A percentile compares a stretch with the other conserved stretches of the same genome.
Conservation (phyloP, 2,888 invertebrate species). For the Seira musarum region DNA sequence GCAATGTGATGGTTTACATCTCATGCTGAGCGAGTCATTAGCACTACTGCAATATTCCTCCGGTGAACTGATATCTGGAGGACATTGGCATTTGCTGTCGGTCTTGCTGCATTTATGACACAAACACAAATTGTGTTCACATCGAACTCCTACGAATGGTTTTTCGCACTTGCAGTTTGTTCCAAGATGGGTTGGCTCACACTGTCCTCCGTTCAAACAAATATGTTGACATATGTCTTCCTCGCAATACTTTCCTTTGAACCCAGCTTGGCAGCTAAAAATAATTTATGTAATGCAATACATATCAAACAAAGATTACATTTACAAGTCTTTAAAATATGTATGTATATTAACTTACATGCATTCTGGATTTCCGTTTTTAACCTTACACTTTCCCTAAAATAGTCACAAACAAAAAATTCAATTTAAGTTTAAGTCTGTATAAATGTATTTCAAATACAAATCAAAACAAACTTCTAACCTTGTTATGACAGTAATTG, state of each 20-base stretch:
- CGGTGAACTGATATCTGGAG: constrained; percentile 46
- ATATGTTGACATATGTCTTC: constrained; percentile 76
- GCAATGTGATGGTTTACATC: constrained; percentile 73
- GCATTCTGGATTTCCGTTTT: constrained; percentile 72
- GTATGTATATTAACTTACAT: no score
- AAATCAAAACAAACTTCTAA: constrained; percentile 57
- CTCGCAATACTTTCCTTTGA: constrained; percentile 78
- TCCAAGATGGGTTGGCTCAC: constrained; percentile 20
- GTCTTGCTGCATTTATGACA: constrained; percentile 67
- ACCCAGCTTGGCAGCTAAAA: constrained; percentile 74
- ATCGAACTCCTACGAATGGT: constrained; percentile 74
- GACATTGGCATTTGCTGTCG: constrained; percentile 69
- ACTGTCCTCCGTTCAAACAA: constrained; percentile 77
- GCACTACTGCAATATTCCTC: constrained; percentile 52
- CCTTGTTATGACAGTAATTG: constrained; percentile 72
- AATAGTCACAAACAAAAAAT: constrained; percentile 53
- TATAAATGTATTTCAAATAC: neutral
- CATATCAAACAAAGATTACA: no score
- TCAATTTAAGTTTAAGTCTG: neutral
- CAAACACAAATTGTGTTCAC: constrained; percentile 76
- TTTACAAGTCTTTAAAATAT: no score
- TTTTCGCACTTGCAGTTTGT: constrained; percentile 71
- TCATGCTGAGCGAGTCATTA: constrained; percentile 29
- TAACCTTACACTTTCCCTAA: constrained; percentile 73
- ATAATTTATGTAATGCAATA: no score